Conservation (phyloP, 2,797 vertebrate species). For the Pseudopleuronectes americanus region DNA sequence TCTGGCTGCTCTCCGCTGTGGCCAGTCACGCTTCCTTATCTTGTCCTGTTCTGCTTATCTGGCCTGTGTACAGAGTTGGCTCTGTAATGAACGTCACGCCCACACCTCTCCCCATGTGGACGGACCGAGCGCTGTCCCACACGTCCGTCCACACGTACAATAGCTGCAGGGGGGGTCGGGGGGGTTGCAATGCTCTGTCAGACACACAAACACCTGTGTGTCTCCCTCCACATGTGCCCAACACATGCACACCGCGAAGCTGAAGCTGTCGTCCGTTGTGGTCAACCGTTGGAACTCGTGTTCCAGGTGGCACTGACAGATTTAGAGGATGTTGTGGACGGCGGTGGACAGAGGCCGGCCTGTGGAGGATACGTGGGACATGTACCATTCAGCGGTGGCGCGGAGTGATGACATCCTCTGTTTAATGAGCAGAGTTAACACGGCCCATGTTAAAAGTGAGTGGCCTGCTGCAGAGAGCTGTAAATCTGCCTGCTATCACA, state of each 20-base stretch:
- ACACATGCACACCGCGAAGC: conserved; percentile 83
- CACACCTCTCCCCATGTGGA: conserved; percentile 81
- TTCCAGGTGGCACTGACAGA: conserved; percentile 94
- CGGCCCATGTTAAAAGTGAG: conserved; percentile 81
- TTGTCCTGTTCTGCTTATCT: conserved; percentile 86
- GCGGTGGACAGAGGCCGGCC: conserved; percentile 91
- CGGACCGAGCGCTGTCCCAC: conserved; percentile 58
- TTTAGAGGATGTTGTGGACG: conserved; percentile 98
- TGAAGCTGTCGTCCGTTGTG: conserved; percentile 36
- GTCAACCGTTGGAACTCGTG: conserved; percentile 79
- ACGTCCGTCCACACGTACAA: conserved; percentile 69
- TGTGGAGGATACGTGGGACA: conserved; percentile 92
- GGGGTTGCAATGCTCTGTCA: conserved; percentile 31
- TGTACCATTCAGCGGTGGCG: conserved; percentile 87
- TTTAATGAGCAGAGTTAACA: conserved; percentile 91
- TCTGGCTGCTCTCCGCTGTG: conserved; percentile 64
- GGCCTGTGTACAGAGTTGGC: conserved; percentile 77
- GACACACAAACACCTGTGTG: conserved; percentile 78
- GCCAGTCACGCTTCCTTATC: conserved; percentile 77
- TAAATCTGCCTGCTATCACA: conserved; percentile 85
- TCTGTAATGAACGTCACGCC: conserved; percentile 73
- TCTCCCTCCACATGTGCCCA: conserved; percentile 77
- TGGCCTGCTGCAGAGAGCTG: conserved; percentile 83
- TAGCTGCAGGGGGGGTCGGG: conserved; percentile 25
- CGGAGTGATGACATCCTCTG: conserved; percentile 96